Percentiles rank a stretch among this genome's conserved stretches.
phyloP scores from a whole-genome alignment of 2,888 invertebrate genomes.

The Synanthedon formicaeformis region DNA sequence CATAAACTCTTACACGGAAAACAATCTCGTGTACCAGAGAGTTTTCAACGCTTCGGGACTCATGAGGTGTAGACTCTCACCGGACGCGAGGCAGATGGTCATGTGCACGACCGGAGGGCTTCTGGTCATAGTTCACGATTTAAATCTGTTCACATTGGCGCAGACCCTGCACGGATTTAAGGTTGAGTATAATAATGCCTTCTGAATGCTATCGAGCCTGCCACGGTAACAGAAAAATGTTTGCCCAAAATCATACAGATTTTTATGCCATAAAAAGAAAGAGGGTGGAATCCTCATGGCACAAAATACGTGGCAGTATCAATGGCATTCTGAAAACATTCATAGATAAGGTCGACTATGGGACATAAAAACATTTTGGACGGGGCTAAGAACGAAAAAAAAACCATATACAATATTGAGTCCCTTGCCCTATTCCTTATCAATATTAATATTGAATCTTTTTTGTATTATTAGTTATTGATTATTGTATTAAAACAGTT shows the following conservation, averaged over 20 bases:
- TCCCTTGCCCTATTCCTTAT: too few species aligned
- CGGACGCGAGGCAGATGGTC: conserved; percentile 88
- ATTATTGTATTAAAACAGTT: too few species aligned
- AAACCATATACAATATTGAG: too few species aligned
- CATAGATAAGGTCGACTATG: too few species aligned
- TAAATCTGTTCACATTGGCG: conserved; percentile 83
- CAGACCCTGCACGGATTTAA: conserved; percentile 87
- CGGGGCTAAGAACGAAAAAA: too few species aligned
- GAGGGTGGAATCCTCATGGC: too few species aligned
- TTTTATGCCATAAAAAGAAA: neutral
- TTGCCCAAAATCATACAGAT: neutral
- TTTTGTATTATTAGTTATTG: too few species aligned
- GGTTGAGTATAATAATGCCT: conserved; percentile 51
- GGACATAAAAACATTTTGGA: too few species aligned
- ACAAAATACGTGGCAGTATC: too few species aligned
- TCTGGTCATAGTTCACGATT: conserved; percentile 88
- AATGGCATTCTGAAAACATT: too few species aligned
- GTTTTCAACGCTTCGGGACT: conserved; percentile 88
- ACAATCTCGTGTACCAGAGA: conserved; percentile 80
- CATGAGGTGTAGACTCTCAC: conserved; percentile 89
- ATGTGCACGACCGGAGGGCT: conserved; percentile 93
- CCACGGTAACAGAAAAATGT: neutral
- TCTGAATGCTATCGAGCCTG: too few species aligned
- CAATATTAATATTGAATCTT: too few species aligned
- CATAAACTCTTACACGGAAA: conserved; percentile 86